Percentiles rank a stretch among this genome's conserved stretches.
Evolutionary conservation across 64 coral and sea anemone genomes (phyloP).

Genomic region (Actinia equina): DNA sequence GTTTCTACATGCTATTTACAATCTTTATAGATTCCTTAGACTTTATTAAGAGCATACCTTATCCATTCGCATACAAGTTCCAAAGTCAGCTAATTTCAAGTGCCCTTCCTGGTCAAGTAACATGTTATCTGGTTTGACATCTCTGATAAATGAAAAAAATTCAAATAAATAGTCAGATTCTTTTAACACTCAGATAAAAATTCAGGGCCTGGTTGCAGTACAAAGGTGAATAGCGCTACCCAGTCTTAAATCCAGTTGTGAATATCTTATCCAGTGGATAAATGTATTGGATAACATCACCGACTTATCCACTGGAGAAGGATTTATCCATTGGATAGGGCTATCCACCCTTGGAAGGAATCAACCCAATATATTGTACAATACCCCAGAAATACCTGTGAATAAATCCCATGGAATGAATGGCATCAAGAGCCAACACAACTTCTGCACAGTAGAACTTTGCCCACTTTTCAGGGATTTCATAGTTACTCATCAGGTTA

Average conservation of each 20-base stretch:
- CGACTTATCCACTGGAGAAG: too few relatives aligned
- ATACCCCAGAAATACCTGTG: conserved; percentile 64
- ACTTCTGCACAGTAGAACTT: conserved; percentile 98
- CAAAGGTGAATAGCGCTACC: too few relatives aligned
- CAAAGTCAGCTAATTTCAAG: conserved; percentile 98
- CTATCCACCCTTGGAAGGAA: too few relatives aligned
- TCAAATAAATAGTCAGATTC: background rate
- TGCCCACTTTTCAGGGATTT: conserved; percentile 98
- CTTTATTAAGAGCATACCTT: conserved; percentile 31
- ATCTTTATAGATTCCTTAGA: too few relatives aligned
- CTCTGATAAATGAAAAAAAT: conserved; percentile 33
- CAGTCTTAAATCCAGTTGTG: too few relatives aligned
- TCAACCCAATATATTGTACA: too few relatives aligned
- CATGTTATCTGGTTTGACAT: conserved; percentile 99
- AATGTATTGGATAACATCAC: too few relatives aligned
- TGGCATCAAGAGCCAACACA: conserved; percentile 93
- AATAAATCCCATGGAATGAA: conserved; percentile 97
- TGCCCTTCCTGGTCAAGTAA: conserved; percentile 90
- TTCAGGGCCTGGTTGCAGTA: too few relatives aligned
- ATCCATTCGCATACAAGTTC: conserved; percentile 99
- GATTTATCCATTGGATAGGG: too few relatives aligned
- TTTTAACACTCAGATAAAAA: too few relatives aligned
- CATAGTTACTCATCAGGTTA: conserved; percentile 99
- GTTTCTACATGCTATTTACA: too few relatives aligned
- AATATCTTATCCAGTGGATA: too few relatives aligned